Evolutionary conservation across 2,888 invertebrate species (phyloP).

Genomic region (Subacronicta megacephala): DNA sequence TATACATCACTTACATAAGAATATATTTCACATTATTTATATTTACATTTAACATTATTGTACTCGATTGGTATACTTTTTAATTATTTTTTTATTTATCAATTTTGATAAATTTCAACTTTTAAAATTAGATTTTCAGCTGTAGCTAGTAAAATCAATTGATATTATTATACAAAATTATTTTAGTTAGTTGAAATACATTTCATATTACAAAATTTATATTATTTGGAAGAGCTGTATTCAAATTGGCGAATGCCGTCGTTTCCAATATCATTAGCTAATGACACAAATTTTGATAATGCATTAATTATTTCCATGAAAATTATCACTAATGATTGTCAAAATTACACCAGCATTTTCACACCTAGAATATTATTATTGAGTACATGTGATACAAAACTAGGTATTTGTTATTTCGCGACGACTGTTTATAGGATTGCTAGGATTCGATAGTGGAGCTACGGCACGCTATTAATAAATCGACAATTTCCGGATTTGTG

Average conservation of each 20-base stretch:
- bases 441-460: no score
- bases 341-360: no score
- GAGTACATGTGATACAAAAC: no score
- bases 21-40: constrained; percentile 79
- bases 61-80: constrained; percentile 86
- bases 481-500: no score
- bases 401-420: no score
- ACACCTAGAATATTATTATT: no score
- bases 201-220: neutral
- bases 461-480: no score
- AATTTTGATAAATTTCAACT: constrained; percentile 67
- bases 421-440: no score
- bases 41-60: constrained; percentile 87
- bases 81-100: constrained; percentile 61
- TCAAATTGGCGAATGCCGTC: constrained; percentile 2
- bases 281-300: constrained; percentile 7
- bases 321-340: neutral
- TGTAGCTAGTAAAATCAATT: constrained; percentile 31
- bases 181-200: neutral
- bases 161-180: neutral
- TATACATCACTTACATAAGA: constrained; percentile 68
- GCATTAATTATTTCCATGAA: constrained; percentile 3
- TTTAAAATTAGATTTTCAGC: constrained; percentile 51
- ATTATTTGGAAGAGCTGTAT: neutral
- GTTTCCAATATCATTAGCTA: constrained; percentile 3